Conservation (phyloP, 1,140 invertebrate species). For the Ylistrum balloti region DNA sequence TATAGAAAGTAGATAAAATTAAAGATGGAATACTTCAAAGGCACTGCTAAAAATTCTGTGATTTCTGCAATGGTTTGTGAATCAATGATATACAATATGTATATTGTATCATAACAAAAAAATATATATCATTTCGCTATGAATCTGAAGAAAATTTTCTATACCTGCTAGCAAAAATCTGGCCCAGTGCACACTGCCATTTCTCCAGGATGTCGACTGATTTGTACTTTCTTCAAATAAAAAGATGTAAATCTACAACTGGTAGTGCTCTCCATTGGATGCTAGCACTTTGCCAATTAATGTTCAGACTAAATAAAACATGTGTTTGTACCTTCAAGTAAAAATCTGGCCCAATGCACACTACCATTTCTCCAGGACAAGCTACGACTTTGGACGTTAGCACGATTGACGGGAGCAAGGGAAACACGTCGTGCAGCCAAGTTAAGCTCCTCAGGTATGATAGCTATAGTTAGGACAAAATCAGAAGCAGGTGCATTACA, state of each 20-base stretch:
- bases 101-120: not conserved
- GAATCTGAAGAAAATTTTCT: not conserved
- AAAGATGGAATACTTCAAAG: too few relatives aligned
- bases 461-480: conserved; percentile 58
- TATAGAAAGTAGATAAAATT: too few relatives aligned
- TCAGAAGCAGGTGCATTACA: conserved; percentile 55
- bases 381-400: conserved; percentile 80
- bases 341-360: conserved; percentile 79
- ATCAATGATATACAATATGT: not conserved
- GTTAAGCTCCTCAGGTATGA: conserved; percentile 78
- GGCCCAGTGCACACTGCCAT: conserved; percentile 43
- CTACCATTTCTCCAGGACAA: conserved; percentile 82
- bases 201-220: conserved; percentile 2
- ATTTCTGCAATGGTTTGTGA: too few relatives aligned
- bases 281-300: not conserved
- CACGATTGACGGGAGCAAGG: conserved; percentile 80
- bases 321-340: conserved; percentile 78
- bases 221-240: conserved; percentile 34
- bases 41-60: too few relatives aligned
- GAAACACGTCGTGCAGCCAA: conserved; percentile 81
- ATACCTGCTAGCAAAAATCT: conserved; percentile 20
- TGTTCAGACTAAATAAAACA: not conserved
- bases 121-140: not conserved
- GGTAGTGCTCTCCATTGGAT: not conserved
- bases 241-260: not conserved